Percentiles rank a stretch among this genome's conserved stretches.
Evolutionary conservation across 2,888 invertebrate species (phyloP).

Genomic region (Archaeoteleia sp.): DNA sequence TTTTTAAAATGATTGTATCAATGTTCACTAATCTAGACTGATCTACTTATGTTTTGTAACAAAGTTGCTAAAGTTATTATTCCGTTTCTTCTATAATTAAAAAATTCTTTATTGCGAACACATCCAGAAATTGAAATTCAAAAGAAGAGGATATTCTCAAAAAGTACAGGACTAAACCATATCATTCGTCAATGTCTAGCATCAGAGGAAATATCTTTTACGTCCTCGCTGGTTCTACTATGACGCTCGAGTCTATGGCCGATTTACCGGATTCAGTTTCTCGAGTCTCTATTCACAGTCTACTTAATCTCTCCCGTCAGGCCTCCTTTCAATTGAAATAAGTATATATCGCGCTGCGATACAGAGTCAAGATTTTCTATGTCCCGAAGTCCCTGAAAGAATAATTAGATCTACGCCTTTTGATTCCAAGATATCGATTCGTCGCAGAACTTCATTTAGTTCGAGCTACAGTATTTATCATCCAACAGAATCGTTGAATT

Average conservation of each 20-base stretch:
- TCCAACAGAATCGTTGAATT: constrained; percentile 47
- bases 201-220: constrained; percentile 28
- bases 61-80: too few species aligned
- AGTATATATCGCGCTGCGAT: constrained; percentile 51
- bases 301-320: constrained; percentile 53
- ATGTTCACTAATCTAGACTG: too few species aligned
- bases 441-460: constrained; percentile 43
- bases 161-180: constrained; percentile 34
- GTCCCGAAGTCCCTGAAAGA: constrained; percentile 49
- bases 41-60: too few species aligned
- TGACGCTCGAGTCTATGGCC: constrained; percentile 43
- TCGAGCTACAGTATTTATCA: constrained; percentile 41
- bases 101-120: too few species aligned
- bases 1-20: too few species aligned
- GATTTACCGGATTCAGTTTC: constrained; percentile 53
- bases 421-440: constrained; percentile 51
- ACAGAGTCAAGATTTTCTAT: constrained; percentile 53
- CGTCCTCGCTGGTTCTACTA: constrained; percentile 29
- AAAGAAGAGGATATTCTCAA: too few species aligned
- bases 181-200: constrained; percentile 43
- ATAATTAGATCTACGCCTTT: constrained; percentile 54
- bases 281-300: constrained; percentile 51
- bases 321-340: constrained; percentile 51
- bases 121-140: too few species aligned
- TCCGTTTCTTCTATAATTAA: too few species aligned